Evolutionary conservation across 1,140 invertebrate species (phyloP), one percentile per base, ranked within the genome.

Genomic region (Drepana arcuata): DNA sequence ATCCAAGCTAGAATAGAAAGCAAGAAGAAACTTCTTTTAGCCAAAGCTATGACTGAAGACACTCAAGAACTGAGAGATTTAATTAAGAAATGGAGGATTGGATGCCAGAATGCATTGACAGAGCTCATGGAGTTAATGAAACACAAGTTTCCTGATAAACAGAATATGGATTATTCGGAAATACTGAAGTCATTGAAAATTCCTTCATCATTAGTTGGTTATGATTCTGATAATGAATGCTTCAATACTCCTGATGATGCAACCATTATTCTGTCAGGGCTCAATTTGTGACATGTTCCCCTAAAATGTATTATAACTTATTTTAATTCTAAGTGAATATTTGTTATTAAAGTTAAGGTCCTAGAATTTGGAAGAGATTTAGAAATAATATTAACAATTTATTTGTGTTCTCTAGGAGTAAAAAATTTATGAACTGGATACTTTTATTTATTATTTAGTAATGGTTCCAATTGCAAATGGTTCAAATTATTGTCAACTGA

Each of bases 1-100:
- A 14, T 82, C 23, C 72, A 56, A 51, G 50, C 47, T 12, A 46
- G 63, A 18, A 82, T 82, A 23, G 65, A 78, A 29, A 44, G 34
- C 9, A 82, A 82, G 38, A 78, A 82, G 21, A 72, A 71, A 33
- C 16, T 71, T 9, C 47, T 82, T 0, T 15, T 80, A 12, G 67
- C 70, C 0, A 69, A 70, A 62, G 37, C 73, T 10, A 58, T 65
- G 28, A 60, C 43, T 2, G 33, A 57, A 25, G 75, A 80, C n/a
- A 74, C 71, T 2, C 48, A 55, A 38, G 75, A 82, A 51, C 36
- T 82, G 2, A 48, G 70, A 34, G 48, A 28, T 31, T 55, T 82
- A 30, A 78, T 82, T 38, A 80, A 73, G 24, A 82, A 74, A 43
- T 82, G 78, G 78, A 63, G 69, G 36, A 71, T 57, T 35, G 78